These are phyloP conservation scores for Bryconaethiops microstoma DNA, from an alignment of 2,797 vertebrate genomes.

Conservation along the genomic window DNA sequence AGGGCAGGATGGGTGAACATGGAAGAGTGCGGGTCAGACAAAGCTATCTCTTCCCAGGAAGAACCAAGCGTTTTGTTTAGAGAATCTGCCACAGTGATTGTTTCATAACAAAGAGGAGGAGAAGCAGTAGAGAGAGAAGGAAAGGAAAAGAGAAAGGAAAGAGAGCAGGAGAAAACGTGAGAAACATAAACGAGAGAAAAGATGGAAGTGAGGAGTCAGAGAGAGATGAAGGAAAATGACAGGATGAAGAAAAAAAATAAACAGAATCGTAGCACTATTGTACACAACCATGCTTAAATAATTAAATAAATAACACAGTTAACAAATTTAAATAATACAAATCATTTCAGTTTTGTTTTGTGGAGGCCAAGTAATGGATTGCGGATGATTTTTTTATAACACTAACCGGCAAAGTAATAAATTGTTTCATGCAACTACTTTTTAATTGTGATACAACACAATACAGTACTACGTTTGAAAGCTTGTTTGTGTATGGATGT, in stretches of 20 bases:
- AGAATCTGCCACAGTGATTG: constrained; percentile 70
- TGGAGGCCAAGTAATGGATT: no score
- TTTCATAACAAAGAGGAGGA: constrained; percentile 59
- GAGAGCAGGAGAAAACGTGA: constrained; percentile 43
- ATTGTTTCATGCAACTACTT: no score
- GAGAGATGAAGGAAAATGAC: constrained; percentile 12
- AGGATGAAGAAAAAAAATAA: constrained; percentile 4
- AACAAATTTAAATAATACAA: no score
- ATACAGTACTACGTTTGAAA: no score
- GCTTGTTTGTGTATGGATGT: no score
- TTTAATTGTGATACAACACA: no score
- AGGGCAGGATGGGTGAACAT: constrained; percentile 48
- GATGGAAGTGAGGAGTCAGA: not conserved
- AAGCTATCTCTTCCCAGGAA: constrained; percentile 73
- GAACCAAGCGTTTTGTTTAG: constrained; percentile 70
- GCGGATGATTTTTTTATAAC: no score
- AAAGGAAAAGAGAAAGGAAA: constrained; percentile 40
- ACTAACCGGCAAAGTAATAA: no score
- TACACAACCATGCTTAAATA: not conserved
- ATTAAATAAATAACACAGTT: not conserved
- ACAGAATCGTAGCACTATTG: not conserved
- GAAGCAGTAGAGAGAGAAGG: constrained; percentile 67
- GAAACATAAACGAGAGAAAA: constrained; percentile 57
- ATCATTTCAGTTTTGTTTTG: no score
- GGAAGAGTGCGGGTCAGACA: constrained; percentile 72